Evolutionary conservation across 53 echinoderm and acorn worm genomes (phyloP).

Genomic region (Luidia sarsii): DNA sequence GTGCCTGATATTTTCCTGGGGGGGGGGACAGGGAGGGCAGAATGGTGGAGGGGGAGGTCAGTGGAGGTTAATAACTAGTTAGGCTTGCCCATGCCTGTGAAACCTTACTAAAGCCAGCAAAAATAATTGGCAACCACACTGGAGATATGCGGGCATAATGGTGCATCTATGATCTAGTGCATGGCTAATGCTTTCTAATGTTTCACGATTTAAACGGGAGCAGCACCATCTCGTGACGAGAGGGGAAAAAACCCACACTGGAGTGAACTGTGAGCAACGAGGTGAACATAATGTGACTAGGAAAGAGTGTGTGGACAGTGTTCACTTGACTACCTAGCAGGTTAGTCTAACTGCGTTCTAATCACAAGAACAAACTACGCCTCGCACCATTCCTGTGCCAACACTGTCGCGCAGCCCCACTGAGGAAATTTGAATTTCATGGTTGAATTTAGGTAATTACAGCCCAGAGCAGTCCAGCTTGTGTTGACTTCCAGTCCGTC

Average conservation of each 20-base stretch:
- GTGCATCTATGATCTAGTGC: constrained; percentile 21
- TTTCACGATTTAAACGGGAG: constrained; percentile 21
- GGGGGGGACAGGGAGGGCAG: no score
- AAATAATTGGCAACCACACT: constrained; percentile 23
- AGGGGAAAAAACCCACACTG: background rate
- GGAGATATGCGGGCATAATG: constrained; percentile 17
- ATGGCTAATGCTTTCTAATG: constrained; percentile 27
- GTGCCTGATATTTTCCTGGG: constrained; percentile 33
- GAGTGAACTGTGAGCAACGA: no score
- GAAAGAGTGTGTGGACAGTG: no score
- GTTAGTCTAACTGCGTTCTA: constrained; percentile 24
- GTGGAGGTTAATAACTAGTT: constrained; percentile 49
- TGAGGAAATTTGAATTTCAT: constrained; percentile 53
- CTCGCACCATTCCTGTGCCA: background rate
- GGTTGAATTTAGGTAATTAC: constrained; percentile 52
- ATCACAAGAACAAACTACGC: background rate
- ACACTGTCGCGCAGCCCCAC: background rate
- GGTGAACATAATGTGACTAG: no score
- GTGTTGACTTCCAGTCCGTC: constrained; percentile 40
- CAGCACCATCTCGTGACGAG: background rate
- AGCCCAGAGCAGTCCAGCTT: constrained; percentile 48
- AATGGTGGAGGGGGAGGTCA: no score
- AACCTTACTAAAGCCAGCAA: constrained; percentile 46
- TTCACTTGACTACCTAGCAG: no score
- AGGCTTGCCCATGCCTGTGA: constrained; percentile 50